phyloP scores from a whole-genome alignment of 35 echinoderm and acorn worm species.

The Lytechinus variegatus region DNA sequence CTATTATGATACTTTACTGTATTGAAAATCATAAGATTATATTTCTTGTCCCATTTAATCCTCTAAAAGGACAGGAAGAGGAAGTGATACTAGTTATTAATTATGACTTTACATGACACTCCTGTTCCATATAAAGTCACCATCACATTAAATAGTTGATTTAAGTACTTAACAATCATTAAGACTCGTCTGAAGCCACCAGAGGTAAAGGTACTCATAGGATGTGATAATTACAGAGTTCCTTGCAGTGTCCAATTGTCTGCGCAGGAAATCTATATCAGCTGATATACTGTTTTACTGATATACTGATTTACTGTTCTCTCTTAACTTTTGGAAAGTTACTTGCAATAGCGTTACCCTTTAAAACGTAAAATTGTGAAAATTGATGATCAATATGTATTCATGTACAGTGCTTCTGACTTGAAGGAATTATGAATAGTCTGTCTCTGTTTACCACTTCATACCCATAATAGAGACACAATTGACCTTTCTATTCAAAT shows the following conservation, averaged over 20 bases:
- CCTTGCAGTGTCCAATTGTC: background rate
- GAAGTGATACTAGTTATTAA: background rate
- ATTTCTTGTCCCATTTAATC: background rate
- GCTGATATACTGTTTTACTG: too few species aligned
- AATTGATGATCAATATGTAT: too few species aligned
- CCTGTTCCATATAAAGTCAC: background rate
- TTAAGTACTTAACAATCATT: background rate
- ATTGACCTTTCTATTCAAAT: too few species aligned
- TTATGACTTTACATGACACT: conserved; percentile 13
- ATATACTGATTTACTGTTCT: background rate
- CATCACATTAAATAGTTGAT: background rate
- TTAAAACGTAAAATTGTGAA: too few species aligned
- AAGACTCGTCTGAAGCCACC: background rate
- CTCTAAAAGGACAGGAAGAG: background rate
- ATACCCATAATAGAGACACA: too few species aligned
- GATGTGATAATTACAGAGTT: conserved; percentile 16
- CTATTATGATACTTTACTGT: background rate
- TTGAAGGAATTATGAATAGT: too few species aligned
- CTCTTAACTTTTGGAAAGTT: background rate
- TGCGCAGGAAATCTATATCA: background rate
- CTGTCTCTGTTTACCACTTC: too few species aligned
- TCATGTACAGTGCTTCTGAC: too few species aligned
- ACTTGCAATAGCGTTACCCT: background rate
- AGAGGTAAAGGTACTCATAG: background rate
- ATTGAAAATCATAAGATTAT: background rate